Conservation (phyloP, 2,797 vertebrate genomes). For the Periophthalmus magnuspinnatus region DNA sequence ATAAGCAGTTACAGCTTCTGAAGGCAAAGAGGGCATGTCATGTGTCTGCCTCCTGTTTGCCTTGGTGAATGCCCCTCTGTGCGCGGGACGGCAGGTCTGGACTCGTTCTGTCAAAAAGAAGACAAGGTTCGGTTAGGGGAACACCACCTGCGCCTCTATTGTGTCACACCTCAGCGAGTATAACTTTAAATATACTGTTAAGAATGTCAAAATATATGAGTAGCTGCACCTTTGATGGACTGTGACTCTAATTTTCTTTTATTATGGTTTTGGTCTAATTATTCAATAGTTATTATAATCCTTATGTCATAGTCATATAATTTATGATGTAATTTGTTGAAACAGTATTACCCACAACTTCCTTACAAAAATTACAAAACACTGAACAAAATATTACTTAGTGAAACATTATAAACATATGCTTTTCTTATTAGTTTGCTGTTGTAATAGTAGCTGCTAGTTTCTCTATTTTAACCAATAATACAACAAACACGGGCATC, state of each 20-base stretch:
- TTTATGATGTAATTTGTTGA: not conserved
- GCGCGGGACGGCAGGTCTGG: conserved; percentile 39
- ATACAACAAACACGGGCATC: no score
- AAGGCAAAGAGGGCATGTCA: not conserved
- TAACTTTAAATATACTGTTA: not conserved
- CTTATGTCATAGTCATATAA: no score
- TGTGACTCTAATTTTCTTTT: not conserved
- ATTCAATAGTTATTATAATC: not conserved
- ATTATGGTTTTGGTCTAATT: not conserved
- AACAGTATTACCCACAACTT: not conserved
- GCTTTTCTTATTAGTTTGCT: no score
- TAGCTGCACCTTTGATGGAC: not conserved
- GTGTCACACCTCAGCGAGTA: not conserved
- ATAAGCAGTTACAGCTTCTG: not conserved
- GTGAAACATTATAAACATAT: no score
- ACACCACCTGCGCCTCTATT: not conserved
- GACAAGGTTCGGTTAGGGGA: conserved; percentile 21
- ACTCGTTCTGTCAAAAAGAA: conserved; percentile 56
- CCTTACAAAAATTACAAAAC: not conserved
- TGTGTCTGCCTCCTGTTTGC: conserved; percentile 1
- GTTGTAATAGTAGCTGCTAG: no score
- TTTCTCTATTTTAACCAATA: no score
- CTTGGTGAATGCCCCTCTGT: conserved; percentile 1
- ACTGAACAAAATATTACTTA: no score
- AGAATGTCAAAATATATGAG: not conserved